Evolutionary conservation across 2,888 invertebrate genomes (phyloP), one percentile per base, ranked within the genome.

Genomic region (Aplocera efformata): DNA sequence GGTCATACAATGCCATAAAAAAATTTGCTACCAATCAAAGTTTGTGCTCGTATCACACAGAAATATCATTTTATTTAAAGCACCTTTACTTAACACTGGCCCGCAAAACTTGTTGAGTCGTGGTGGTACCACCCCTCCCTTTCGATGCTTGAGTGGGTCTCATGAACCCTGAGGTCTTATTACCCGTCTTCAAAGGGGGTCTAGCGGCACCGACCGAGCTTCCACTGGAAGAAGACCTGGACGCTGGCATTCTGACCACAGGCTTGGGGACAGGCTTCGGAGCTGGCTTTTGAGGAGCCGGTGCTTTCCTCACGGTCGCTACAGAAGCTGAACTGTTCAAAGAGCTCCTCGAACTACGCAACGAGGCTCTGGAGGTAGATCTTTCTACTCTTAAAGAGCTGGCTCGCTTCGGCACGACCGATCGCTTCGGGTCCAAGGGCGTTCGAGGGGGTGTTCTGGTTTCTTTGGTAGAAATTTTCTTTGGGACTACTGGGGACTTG

Each of bases 81-180:
- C 9, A 30, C 7, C 35, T 45, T 71, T 75, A 82, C 48, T 85
- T 84, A 22, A 79, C 65, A 58, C 69, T 77, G 39, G 83, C 66
- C 50, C 74, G 71, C 8, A 80, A 52, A 8, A 67, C 65, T 43
- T 73, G 73, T 33, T 75, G 76, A 1, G 76, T 47, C 1, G 72
- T 68, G 2, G 72, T 71, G 1, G 74, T 54, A 9, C 72, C 74
- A 1, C 81, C 83, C 36, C 95, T 94, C 33, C 95, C 95, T 20
- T 92, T 91, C 52, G 96, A 96, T 6, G 96, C 93, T 13, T 96
- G 92, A 0, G 96, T 96, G 1, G 96, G 96, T 62, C 95, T 90
- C 96, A 96, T 96, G 68, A 96, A 96, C 46, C 93, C 91, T 42
- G 91, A 86, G 0, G 84, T 78, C 69, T 88, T 74, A 58, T 46